Base-by-base conservation (phyloP, 2,797 vertebrate species). In the Glyptemys insculpta region DNA sequence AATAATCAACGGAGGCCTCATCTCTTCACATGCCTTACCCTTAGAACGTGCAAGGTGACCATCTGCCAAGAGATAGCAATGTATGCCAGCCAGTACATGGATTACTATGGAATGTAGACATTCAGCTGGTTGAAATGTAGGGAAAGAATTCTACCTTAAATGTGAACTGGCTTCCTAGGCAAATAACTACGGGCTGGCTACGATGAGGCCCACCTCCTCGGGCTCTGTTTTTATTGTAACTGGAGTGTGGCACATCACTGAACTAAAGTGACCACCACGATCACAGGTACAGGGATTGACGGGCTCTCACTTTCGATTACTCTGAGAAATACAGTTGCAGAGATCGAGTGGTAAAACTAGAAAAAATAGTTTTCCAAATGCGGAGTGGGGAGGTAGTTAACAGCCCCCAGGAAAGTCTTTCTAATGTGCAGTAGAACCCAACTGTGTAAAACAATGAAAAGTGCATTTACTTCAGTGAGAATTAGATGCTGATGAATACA, bases 11-110 rank as follows among this genome's bases (percentile, higher is more conserved):
- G 89, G 91, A 68, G 91, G 92, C 90, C 91, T 1, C 0, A 92
- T 79, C 87, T 89, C 90, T 95, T 95, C 50, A 91, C 91, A 88
- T 34, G 85, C 92, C 86, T 90, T 96, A 92, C 93, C 95, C 96
- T 95, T 88, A 37, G 62, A 68, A 76, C 87, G 0, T 44, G 72
- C 37, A 47, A 76, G 23, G 0, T 91, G 94, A 94, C 88, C 62
- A 85, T 91, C 94, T 96, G 97, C 95, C 96, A 95, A 88, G 92
- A 84, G 86, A 4, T 68, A 44, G 81, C 16, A 2, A 81, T 0
- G 44, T 52, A 88, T 95, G 95, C 95, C 96, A 95, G 96, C 92
- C 50, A 94, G 81, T 87, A 88, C 4, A 81, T 2, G 8, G 62
- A 94, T 87, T 57, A 76, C 90, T 91, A 88, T 4, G 27, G 91